Evolutionary conservation across 2,113 vertebrate genomes (phyloP).

Genomic region (Arvicanthis niloticus): DNA sequence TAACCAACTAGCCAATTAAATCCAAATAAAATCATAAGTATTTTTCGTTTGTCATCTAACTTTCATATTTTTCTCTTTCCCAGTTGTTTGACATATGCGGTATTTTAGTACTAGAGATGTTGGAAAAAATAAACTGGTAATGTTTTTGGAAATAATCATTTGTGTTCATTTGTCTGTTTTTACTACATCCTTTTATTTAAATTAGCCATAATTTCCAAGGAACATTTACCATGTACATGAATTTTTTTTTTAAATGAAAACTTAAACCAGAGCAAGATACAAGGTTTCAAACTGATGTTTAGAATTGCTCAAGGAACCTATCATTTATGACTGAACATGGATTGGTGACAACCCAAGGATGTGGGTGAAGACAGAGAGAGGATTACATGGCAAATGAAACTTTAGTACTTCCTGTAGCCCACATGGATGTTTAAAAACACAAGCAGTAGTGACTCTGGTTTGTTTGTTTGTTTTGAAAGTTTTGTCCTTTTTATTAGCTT

Average conservation of each 20-base stretch:
- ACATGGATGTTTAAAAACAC: conserved; percentile 44
- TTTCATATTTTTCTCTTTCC: not conserved
- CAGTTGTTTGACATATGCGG: not conserved
- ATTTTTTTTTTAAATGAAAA: conserved; percentile 18
- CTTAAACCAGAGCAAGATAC: not conserved
- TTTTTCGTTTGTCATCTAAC: not conserved
- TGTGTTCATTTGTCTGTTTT: not conserved
- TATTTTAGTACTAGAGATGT: not conserved
- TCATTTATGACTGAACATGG: not conserved
- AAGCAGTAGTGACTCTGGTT: not conserved
- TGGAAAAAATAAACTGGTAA: conserved; percentile 25
- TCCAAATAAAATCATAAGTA: not conserved
- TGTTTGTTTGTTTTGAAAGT: not conserved
- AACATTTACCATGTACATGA: not conserved
- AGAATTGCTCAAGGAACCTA: not conserved
- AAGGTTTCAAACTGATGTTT: conserved; percentile 31
- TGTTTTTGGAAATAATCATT: conserved; percentile 4
- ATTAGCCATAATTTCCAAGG: conserved; percentile 13
- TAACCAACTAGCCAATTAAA: not conserved
- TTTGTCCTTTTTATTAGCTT: not conserved
- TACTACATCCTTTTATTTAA: not conserved
- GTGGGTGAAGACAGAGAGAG: not conserved
- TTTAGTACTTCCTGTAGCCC: not conserved
- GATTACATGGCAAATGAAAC: not conserved
- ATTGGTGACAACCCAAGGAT: not conserved